A percentile compares a stretch with the other conserved stretches of the same genome.
Conservation (phyloP, 64 coral and sea anemone genomes). For the Montipora efflorescens region DNA sequence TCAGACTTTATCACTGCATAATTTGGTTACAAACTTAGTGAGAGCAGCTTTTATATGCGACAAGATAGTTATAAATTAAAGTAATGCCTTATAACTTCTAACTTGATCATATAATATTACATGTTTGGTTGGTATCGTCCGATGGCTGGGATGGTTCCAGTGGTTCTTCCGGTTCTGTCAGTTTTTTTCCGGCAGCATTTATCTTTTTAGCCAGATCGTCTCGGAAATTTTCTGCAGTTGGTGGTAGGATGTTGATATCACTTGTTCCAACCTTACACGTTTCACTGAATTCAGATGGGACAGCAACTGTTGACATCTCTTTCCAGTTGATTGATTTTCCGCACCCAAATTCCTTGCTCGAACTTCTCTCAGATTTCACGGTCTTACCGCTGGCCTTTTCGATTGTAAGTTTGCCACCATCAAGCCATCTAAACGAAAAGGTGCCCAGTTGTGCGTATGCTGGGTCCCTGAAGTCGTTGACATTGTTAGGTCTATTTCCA, state of each 20-base stretch:
- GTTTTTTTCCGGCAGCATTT: neutral
- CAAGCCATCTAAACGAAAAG: conserved; percentile 18
- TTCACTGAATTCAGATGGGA: conserved; percentile 62
- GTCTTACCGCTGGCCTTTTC: neutral
- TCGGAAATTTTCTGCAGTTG: neutral
- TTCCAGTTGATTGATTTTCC: conserved; percentile 30
- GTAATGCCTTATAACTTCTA: no score
- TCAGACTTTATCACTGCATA: no score
- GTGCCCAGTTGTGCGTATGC: conserved; percentile 24
- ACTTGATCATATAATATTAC: no score
- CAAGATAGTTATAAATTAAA: no score
- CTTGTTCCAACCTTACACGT: conserved; percentile 47
- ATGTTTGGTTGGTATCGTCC: no score
- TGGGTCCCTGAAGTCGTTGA: conserved; percentile 33
- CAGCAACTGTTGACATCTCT: conserved; percentile 5
- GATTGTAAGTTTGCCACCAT: neutral
- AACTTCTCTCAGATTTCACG: neutral
- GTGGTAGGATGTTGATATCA: conserved; percentile 51
- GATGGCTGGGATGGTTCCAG: no score
- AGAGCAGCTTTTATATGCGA: no score
- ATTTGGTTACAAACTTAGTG: no score
- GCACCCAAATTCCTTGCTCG: neutral
- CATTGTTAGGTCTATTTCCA: neutral
- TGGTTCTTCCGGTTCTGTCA: no score
- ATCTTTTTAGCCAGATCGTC: neutral